These are phyloP conservation scores for Intellagama lesueurii DNA, from an alignment of 2,797 vertebrate genomes.

Conservation along the genomic window DNA sequence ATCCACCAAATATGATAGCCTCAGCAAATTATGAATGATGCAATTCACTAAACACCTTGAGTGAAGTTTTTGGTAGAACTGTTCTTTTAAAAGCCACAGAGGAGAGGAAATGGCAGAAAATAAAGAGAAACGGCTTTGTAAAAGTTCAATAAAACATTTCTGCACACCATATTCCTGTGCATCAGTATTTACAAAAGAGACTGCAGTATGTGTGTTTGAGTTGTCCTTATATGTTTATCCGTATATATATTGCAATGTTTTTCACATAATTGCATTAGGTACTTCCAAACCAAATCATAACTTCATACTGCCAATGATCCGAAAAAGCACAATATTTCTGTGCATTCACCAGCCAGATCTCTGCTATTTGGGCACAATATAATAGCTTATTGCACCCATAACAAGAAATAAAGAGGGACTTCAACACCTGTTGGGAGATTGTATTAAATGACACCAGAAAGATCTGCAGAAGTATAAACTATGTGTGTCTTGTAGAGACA, in stretches of 20 bases:
- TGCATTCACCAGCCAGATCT: background rate
- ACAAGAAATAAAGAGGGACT: background rate
- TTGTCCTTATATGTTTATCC: background rate
- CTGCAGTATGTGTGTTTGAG: background rate
- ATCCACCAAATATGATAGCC: slow-evolving; percentile 53
- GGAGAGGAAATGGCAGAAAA: background rate
- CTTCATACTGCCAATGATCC: background rate
- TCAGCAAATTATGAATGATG: slow-evolving; percentile 48
- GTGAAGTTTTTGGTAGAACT: slow-evolving; percentile 31
- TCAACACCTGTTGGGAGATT: background rate
- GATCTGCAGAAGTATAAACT: background rate
- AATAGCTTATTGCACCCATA: background rate
- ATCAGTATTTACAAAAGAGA: slow-evolving; percentile 1
- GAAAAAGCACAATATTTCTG: too few species aligned
- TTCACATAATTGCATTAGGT: background rate
- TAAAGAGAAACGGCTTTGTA: background rate
- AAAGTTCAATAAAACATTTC: background rate
- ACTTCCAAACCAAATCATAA: background rate
- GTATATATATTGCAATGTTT: background rate
- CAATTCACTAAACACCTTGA: slow-evolving; percentile 46
- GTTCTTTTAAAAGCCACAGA: background rate
- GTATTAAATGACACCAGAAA: background rate
- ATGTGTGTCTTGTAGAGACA: background rate
- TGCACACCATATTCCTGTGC: background rate
- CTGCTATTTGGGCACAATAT: background rate